Evolutionary conservation across 2,113 vertebrate species (phyloP).

Genomic region (Pao palembangensis): DNA sequence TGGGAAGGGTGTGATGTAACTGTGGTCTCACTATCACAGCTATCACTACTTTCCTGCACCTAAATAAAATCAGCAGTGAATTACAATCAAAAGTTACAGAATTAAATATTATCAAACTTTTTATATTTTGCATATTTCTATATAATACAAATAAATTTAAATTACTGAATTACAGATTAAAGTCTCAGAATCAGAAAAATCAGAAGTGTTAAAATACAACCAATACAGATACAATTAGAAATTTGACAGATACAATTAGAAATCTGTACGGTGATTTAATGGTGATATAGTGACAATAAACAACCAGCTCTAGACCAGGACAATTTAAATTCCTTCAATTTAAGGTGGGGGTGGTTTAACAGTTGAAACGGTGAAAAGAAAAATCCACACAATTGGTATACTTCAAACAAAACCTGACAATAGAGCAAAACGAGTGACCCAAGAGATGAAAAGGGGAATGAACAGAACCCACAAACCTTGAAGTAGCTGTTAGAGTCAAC

Average conservation of each 20-base stretch:
- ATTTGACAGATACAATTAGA: no score
- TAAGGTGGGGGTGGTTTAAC: not conserved
- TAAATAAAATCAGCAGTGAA: conserved; percentile 41
- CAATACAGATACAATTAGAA: no score
- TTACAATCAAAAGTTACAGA: not conserved
- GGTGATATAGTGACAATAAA: no score
- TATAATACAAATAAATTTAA: no score
- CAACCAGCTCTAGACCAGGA: no score
- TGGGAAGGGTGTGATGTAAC: conserved; percentile 82
- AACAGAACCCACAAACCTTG: conserved; percentile 75
- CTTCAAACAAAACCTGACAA: not conserved
- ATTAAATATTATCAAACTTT: no score
- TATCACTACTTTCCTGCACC: conserved; percentile 93
- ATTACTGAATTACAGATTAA: no score
- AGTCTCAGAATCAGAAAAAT: no score
- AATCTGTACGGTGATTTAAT: no score
- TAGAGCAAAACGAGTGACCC: not conserved
- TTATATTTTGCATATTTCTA: no score
- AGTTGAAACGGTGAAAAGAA: not conserved
- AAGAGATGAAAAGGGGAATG: not conserved
- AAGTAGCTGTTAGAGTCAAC: conserved; percentile 80
- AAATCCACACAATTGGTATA: not conserved
- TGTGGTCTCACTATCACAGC: conserved; percentile 94
- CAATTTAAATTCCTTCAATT: no score
- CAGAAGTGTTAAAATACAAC: no score